These are phyloP conservation scores for Vollenhovia emeryi DNA, from an alignment of 1,140 invertebrate species.

Conservation along the genomic window DNA sequence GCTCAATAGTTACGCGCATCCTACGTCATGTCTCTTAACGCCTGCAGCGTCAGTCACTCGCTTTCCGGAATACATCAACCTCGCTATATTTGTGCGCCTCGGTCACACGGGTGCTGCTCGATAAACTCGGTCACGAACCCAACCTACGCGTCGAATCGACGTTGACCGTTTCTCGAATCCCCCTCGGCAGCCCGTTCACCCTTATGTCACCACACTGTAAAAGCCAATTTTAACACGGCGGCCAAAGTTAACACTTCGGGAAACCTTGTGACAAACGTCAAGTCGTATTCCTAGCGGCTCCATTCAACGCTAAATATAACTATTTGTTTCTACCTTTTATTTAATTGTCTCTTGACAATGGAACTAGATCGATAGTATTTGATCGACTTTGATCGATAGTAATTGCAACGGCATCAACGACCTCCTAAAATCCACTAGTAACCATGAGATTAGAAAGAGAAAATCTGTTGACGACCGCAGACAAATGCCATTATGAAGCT, in stretches of 20 bases:
- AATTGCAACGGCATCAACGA: neutral
- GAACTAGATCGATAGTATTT: neutral
- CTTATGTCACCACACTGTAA: conserved; percentile 40
- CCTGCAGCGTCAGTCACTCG: conserved; percentile 26
- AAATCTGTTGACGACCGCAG: neutral
- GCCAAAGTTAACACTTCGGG: conserved; percentile 8
- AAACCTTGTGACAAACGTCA: conserved; percentile 26
- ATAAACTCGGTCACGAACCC: conserved; percentile 65
- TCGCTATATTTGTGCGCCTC: conserved; percentile 60
- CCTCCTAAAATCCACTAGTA: neutral
- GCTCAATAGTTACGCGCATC: conserved; percentile 45
- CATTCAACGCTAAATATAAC: neutral
- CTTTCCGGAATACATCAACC: conserved; percentile 50
- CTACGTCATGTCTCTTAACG: conserved; percentile 47
- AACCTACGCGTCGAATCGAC: conserved; percentile 37
- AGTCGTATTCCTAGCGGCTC: neutral
- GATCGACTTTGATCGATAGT: neutral
- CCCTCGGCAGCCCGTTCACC: neutral
- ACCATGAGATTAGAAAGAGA: neutral
- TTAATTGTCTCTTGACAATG: neutral
- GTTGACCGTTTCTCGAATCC: conserved; percentile 50
- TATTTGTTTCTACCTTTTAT: neutral
- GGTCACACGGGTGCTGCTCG: conserved; percentile 33
- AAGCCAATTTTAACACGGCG: conserved; percentile 54
- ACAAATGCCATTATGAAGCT: neutral